Conservation (phyloP, 2,113 vertebrate genomes). For the Coracopsis vasa region DNA sequence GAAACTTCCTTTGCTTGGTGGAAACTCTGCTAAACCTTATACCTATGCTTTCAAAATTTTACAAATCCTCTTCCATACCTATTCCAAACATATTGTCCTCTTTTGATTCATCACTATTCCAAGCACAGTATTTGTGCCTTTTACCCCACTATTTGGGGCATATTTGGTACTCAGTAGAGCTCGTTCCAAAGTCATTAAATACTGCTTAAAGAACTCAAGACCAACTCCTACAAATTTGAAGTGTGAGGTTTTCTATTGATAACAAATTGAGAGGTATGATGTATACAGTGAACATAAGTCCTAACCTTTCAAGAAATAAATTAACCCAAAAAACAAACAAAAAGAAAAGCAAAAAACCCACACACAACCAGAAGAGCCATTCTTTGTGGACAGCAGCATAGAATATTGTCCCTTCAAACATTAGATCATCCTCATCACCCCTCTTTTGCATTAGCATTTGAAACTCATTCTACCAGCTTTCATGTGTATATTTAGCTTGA, state of each 20-base stretch:
- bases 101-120: not conserved
- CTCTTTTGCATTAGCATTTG: not conserved
- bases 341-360: too few relatives aligned
- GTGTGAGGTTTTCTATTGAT: not conserved
- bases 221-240: not conserved
- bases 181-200: not conserved
- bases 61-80: not conserved
- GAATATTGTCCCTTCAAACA: not conserved
- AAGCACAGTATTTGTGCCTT: not conserved
- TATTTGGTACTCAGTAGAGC: not conserved
- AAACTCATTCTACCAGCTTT: not conserved
- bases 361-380: not conserved
- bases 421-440: not conserved
- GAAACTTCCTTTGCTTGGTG: not conserved
- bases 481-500: not conserved
- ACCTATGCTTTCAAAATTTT: not conserved
- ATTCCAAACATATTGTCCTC: not conserved
- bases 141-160: accelerated
- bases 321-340: not conserved
- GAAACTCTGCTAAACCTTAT: not conserved
- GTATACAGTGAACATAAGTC: not conserved
- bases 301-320: not conserved
- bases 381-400: not conserved
- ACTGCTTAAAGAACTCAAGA: not conserved
- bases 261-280: not conserved